Evolutionary conservation across 2,888 invertebrate species (phyloP).

Genomic region (Pyrrhia umbra): DNA sequence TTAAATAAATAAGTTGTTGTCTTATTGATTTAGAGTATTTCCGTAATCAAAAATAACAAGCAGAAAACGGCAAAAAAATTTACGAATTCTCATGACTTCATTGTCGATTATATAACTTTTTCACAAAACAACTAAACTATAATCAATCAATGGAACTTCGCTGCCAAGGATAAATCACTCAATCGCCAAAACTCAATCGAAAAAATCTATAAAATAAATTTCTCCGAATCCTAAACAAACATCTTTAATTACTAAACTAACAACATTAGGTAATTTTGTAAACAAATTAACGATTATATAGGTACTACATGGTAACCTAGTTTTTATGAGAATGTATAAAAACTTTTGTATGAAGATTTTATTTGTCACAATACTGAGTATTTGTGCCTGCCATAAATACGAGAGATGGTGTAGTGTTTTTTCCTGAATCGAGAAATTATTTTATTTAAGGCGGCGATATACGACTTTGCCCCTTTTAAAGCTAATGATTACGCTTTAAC

Average conservation of each 20-base stretch:
- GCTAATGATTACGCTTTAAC: too few relatives aligned
- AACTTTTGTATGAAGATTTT: conserved; percentile 5
- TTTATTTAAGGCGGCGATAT: too few relatives aligned
- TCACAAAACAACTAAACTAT: not conserved
- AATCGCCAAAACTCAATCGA: conserved; percentile 16
- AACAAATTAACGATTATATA: conserved; percentile 22
- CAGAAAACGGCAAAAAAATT: too few relatives aligned
- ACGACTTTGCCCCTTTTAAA: too few relatives aligned
- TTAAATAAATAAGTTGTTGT: too few relatives aligned
- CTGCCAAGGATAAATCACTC: too few relatives aligned
- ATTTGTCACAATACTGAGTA: conserved; percentile 21
- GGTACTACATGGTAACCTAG: not conserved
- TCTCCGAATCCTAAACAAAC: conserved; percentile 14
- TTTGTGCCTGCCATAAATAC: conserved; percentile 38
- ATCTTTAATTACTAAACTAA: conserved; percentile 20
- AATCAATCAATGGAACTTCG: conserved; percentile 23
- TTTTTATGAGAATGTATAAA: conserved; percentile 19
- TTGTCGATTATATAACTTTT: too few relatives aligned
- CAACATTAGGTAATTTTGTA: conserved; percentile 19
- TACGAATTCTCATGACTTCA: too few relatives aligned
- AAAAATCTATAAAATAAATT: conserved; percentile 14
- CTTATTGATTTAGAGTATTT: too few relatives aligned
- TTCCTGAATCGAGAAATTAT: too few relatives aligned
- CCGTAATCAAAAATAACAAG: too few relatives aligned
- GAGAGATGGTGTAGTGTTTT: too few relatives aligned